phyloP scores from a whole-genome alignment of 2,888 invertebrate species.

The Hofmannophila pseudospretella region DNA sequence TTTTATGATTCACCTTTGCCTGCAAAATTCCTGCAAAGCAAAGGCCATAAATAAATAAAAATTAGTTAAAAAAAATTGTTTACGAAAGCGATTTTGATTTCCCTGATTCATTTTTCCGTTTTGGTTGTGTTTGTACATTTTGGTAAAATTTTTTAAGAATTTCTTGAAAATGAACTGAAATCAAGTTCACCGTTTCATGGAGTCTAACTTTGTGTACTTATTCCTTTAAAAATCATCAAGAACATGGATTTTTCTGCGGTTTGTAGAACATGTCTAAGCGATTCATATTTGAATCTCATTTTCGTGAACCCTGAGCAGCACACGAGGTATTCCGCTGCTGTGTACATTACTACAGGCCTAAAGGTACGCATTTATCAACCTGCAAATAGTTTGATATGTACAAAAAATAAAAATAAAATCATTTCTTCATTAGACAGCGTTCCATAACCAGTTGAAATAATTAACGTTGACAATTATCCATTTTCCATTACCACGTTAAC shows the following conservation, averaged over 20 bases:
- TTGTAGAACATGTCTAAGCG: constrained; percentile 37
- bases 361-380: constrained; percentile 32
- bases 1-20: too few relatives aligned
- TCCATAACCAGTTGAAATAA: too few relatives aligned
- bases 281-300: constrained; percentile 26
- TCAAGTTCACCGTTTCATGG: background rate
- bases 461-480: too few relatives aligned
- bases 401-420: too few relatives aligned
- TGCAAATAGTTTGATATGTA: too few relatives aligned
- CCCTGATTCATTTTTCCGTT: background rate
- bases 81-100: too few relatives aligned
- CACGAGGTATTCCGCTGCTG: constrained; percentile 18
- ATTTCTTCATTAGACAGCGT: too few relatives aligned
- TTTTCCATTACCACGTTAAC: too few relatives aligned
- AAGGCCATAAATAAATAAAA: too few relatives aligned
- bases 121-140: background rate
- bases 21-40: too few relatives aligned
- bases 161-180: background rate
- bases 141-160: too few relatives aligned
- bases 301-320: constrained; percentile 20
- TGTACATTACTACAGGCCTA: constrained; percentile 30
- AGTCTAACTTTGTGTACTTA: background rate
- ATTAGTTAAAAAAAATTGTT: too few relatives aligned
- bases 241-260: constrained; percentile 30
- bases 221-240: background rate